These are phyloP conservation scores for Bombus ignitus DNA, from an alignment of 1,140 invertebrate species.

Conservation along the genomic window DNA sequence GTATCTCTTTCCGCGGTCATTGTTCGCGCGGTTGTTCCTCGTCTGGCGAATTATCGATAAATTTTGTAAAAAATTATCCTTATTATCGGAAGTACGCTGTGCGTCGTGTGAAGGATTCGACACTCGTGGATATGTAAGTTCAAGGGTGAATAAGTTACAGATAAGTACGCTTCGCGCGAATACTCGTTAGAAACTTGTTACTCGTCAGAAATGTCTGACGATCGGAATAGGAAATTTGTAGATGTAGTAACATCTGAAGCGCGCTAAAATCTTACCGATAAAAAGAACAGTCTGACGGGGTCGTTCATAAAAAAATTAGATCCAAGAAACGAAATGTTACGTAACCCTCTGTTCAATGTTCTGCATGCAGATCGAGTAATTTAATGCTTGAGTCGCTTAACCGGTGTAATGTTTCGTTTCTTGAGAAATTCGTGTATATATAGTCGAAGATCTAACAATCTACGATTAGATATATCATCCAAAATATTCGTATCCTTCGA, in stretches of 20 bases:
- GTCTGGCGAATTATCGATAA: neutral
- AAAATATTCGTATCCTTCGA: neutral
- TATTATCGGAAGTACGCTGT: slow-evolving; percentile 20
- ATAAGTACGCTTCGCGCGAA: neutral
- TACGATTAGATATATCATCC: neutral
- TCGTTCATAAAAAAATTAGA: neutral
- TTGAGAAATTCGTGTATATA: neutral
- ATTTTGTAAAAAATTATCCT: slow-evolving; percentile 39
- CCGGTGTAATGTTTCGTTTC: neutral
- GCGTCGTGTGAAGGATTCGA: slow-evolving; percentile 19
- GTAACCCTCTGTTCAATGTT: neutral
- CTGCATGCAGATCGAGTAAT: neutral
- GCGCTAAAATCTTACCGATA: neutral
- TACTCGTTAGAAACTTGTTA: neutral
- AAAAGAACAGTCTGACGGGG: neutral
- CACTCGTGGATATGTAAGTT: slow-evolving; percentile 36
- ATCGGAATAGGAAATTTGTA: neutral
- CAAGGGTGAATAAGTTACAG: neutral
- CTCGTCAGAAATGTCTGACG: neutral
- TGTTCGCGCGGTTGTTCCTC: neutral
- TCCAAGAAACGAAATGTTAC: neutral
- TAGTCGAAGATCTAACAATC: slow-evolving; percentile 6
- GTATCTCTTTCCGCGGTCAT: neutral
- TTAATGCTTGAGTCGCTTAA: neutral
- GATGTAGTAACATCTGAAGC: neutral